These are phyloP conservation scores for Musca domestica DNA, from an alignment of 1,140 invertebrate species.

Conservation along the genomic window DNA sequence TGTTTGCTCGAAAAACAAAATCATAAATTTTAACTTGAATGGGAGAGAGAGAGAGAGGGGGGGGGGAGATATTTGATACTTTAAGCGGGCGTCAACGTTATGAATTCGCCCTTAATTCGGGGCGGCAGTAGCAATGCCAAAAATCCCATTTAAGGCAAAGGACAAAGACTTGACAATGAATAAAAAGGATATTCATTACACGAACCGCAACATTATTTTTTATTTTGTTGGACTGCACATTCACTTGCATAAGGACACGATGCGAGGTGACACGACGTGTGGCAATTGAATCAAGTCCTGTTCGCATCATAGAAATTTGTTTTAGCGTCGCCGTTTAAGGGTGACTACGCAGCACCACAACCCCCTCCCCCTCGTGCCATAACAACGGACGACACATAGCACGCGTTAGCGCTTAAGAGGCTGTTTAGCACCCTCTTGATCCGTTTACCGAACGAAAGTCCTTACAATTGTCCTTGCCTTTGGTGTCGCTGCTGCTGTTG, in stretches of 20 bases:
- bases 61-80: too few relatives aligned
- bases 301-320: not conserved
- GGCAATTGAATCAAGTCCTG: not conserved
- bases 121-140: too few relatives aligned
- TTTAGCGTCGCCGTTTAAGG: not conserved
- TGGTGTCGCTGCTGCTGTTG: not conserved
- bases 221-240: not conserved
- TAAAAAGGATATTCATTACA: conserved; percentile 12
- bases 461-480: too few relatives aligned
- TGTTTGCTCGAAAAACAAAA: too few relatives aligned
- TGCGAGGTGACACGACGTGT: too few relatives aligned
- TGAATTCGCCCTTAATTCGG: too few relatives aligned
- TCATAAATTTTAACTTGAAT: too few relatives aligned
- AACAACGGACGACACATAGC: not conserved
- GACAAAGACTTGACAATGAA: too few relatives aligned
- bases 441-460: not conserved
- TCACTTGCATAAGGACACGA: not conserved
- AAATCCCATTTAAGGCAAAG: too few relatives aligned
- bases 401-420: conserved; percentile 10
- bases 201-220: conserved; percentile 7
- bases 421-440: conserved; percentile 17
- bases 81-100: too few relatives aligned
- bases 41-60: too few relatives aligned
- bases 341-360: not conserved
- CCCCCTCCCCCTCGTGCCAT: too few relatives aligned